Evolutionary conservation across 2,888 invertebrate species (phyloP).

Genomic region (Chalcosyrphus nemorum): DNA sequence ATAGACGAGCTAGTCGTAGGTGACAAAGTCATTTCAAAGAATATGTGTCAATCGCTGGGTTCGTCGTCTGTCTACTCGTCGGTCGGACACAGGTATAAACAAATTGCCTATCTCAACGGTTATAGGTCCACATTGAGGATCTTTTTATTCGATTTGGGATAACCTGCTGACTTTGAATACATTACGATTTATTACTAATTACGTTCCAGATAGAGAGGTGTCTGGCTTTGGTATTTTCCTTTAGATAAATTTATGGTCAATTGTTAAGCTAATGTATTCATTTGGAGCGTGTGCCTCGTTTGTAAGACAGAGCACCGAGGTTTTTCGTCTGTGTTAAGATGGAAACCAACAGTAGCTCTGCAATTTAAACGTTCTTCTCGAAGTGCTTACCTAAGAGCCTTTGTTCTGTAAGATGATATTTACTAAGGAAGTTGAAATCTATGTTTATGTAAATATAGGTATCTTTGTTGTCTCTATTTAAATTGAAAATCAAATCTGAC

Average conservation of each 20-base stretch:
- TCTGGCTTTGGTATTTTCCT: conserved; percentile 6
- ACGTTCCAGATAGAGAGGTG: conserved; percentile 34
- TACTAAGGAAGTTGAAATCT: background rate
- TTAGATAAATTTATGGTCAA: conserved; percentile 27
- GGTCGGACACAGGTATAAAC: conserved; percentile 59
- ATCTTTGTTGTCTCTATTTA: background rate
- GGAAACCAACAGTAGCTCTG: conserved; percentile 40
- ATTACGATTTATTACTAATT: conserved; percentile 70
- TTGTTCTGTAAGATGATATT: conserved; percentile 12
- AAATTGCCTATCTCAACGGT: conserved; percentile 29
- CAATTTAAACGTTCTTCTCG: conserved; percentile 16
- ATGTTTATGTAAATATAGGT: background rate
- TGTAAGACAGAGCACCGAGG: conserved; percentile 15
- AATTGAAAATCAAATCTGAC: conserved; percentile 39
- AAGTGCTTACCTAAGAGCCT: background rate
- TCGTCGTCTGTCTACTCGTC: conserved; percentile 25
- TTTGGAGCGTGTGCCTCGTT: conserved; percentile 46
- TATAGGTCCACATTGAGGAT: conserved; percentile 32
- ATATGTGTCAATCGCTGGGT: conserved; percentile 65
- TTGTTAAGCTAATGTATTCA: conserved; percentile 53
- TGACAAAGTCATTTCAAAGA: conserved; percentile 68
- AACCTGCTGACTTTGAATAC: conserved; percentile 68
- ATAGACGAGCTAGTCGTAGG: conserved; percentile 61
- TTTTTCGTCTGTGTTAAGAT: conserved; percentile 8
- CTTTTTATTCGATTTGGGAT: conserved; percentile 41